These are phyloP conservation scores for Actinia tenebrosa DNA, from an alignment of 64 coral and sea anemone genomes.

Conservation along the genomic window DNA sequence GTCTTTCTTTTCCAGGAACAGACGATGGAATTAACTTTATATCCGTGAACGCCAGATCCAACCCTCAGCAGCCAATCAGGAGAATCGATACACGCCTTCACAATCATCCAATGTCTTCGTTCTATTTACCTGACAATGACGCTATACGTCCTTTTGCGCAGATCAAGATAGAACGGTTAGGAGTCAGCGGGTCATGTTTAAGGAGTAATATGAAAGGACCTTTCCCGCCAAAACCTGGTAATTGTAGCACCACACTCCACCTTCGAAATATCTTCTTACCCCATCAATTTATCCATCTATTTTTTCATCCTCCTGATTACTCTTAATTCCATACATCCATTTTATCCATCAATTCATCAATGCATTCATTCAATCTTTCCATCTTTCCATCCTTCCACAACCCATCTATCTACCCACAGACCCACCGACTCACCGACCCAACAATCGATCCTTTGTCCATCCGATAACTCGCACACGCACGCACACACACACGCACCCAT, in stretches of 20 bases:
- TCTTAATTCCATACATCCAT: too few relatives aligned
- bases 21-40: conserved; percentile 57
- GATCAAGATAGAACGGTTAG: conserved; percentile 36
- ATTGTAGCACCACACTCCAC: background rate
- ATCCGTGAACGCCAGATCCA: conserved; percentile 35
- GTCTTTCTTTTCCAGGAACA: conserved; percentile 21
- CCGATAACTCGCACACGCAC: too few relatives aligned
- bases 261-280: too few relatives aligned
- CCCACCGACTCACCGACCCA: too few relatives aligned
- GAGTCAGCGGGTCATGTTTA: conserved; percentile 27
- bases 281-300: too few relatives aligned
- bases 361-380: too few relatives aligned
- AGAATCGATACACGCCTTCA: conserved; percentile 36
- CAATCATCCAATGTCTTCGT: conserved; percentile 28
- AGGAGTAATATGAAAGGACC: background rate
- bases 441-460: too few relatives aligned
- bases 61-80: conserved; percentile 46
- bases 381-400: too few relatives aligned
- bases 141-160: conserved; percentile 36
- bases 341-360: too few relatives aligned
- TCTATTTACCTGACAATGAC: conserved; percentile 6
- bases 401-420: too few relatives aligned
- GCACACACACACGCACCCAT: too few relatives aligned
- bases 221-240: conserved; percentile 6
- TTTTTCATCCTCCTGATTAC: too few relatives aligned